Percentiles rank a stretch among this genome's conserved stretches.
These are phyloP conservation scores for Philopotamus ludificatus DNA, from an alignment of 1,140 invertebrate species.

Conservation along the genomic window DNA sequence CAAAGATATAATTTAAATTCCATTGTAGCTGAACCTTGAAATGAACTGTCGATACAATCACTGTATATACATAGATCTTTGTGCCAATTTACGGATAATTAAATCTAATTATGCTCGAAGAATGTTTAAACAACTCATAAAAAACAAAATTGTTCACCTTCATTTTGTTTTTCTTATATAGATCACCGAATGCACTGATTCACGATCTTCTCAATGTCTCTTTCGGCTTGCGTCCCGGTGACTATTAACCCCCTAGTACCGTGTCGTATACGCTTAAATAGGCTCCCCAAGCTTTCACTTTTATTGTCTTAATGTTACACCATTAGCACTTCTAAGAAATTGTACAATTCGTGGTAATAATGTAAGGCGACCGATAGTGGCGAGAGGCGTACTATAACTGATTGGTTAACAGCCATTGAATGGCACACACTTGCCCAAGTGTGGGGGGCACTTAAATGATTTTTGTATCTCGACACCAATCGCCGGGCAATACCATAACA, in stretches of 20 bases:
- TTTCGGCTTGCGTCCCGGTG: background rate
- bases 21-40: too few species aligned
- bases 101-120: too few species aligned
- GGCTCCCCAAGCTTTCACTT: background rate
- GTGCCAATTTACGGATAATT: too few species aligned
- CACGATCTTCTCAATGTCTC: background rate
- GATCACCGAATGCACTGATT: too few species aligned
- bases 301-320: background rate
- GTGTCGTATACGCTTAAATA: background rate
- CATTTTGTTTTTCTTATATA: background rate
- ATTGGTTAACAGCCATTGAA: background rate
- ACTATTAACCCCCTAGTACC: background rate
- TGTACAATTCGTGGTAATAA: background rate
- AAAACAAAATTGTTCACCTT: too few species aligned
- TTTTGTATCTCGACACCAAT: conserved; percentile 1
- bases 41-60: too few species aligned
- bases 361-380: background rate
- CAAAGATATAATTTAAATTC: too few species aligned
- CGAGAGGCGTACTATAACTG: conserved; percentile 7
- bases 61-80: too few species aligned
- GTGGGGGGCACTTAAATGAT: conserved; percentile 27
- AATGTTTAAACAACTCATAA: too few species aligned
- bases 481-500: background rate
- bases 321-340: background rate
- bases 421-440: background rate